Conservation (phyloP, 1,140 invertebrate species). For the Aphelenchoides avenae region DNA sequence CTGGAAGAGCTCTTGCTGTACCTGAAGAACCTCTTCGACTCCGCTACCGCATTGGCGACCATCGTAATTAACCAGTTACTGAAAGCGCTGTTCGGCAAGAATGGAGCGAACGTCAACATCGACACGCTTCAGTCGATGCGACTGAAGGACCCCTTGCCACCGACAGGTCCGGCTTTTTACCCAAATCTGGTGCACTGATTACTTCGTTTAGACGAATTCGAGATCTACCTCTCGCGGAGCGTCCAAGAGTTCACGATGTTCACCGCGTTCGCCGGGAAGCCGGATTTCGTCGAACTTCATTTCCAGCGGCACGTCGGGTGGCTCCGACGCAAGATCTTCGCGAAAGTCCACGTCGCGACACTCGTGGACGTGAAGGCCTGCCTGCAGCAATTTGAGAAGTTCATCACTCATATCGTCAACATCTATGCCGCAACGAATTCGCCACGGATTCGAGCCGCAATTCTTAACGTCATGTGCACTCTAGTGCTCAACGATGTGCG, state of each 20-base stretch:
- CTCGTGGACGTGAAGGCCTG: slow-evolving; percentile 1
- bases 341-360: too few relatives aligned
- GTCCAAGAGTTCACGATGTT: slow-evolving; percentile 20
- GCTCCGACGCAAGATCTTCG: too few relatives aligned
- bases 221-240: slow-evolving; percentile 5
- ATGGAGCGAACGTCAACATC: slow-evolving; percentile 12
- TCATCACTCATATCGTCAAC: slow-evolving; percentile 30
- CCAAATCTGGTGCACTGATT: background rate
- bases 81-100: slow-evolving; percentile 15
- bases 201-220: slow-evolving; percentile 10
- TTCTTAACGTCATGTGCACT: too few relatives aligned
- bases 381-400: slow-evolving; percentile 24
- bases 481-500: too few relatives aligned
- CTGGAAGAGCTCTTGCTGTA: slow-evolving; percentile 32
- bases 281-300: too few relatives aligned
- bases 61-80: slow-evolving; percentile 22
- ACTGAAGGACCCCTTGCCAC: slow-evolving; percentile 1
- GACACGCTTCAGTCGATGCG: background rate
- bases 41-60: slow-evolving; percentile 15
- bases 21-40: slow-evolving; percentile 21
- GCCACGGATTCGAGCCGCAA: background rate
- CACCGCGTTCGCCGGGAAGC: too few relatives aligned
- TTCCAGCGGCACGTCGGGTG: too few relatives aligned
- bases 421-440: slow-evolving; percentile 34
- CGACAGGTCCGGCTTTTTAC: background rate